A percentile compares a stretch with the other conserved stretches of the same genome.
These are phyloP conservation scores for Adrianichthys oophorus DNA, from an alignment of 2,797 vertebrate genomes.

Conservation along the genomic window DNA sequence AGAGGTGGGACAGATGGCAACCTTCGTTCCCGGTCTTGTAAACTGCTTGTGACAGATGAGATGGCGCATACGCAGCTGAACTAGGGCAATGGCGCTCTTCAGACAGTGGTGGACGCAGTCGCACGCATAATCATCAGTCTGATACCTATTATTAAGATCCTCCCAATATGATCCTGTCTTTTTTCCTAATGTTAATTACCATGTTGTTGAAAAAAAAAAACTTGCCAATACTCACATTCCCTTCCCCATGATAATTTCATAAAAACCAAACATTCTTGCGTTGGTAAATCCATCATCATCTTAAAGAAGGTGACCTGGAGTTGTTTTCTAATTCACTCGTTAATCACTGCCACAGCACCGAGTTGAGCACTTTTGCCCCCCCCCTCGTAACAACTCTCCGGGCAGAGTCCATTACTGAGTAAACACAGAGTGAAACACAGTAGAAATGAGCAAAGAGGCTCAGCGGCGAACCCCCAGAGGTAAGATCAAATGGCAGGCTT, in stretches of 20 bases:
- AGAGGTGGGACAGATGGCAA: conserved; percentile 80
- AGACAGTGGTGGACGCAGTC: conserved; percentile 57
- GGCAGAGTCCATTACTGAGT: conserved; percentile 74
- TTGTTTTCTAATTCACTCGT: conserved; percentile 70
- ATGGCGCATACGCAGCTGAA: conserved; percentile 56
- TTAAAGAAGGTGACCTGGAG: conserved; percentile 72
- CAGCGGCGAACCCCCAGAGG: conserved; percentile 62
- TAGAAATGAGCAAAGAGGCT: conserved; percentile 69
- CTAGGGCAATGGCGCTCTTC: conserved; percentile 45
- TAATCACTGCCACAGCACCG: conserved; percentile 65
- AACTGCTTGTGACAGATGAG: conserved; percentile 69
- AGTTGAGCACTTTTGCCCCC: conserved; percentile 57
- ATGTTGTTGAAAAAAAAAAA: conserved; percentile 5
- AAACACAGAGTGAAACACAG: conserved; percentile 65
- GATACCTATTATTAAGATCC: conserved; percentile 29
- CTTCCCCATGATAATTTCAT: too few relatives aligned
- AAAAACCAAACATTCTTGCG: conserved; percentile 31
- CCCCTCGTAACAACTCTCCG: conserved; percentile 62
- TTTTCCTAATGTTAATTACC: conserved; percentile 39
- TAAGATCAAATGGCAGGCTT: conserved; percentile 67
- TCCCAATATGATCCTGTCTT: conserved; percentile 7
- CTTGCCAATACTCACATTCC: conserved; percentile 4
- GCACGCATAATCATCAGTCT: conserved; percentile 38
- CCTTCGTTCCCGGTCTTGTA: conserved; percentile 70
- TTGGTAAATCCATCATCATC: conserved; percentile 60